These are phyloP conservation scores for Drosophila buzzatii DNA, from an alignment of 2,888 invertebrate genomes.

Conservation along the genomic window DNA sequence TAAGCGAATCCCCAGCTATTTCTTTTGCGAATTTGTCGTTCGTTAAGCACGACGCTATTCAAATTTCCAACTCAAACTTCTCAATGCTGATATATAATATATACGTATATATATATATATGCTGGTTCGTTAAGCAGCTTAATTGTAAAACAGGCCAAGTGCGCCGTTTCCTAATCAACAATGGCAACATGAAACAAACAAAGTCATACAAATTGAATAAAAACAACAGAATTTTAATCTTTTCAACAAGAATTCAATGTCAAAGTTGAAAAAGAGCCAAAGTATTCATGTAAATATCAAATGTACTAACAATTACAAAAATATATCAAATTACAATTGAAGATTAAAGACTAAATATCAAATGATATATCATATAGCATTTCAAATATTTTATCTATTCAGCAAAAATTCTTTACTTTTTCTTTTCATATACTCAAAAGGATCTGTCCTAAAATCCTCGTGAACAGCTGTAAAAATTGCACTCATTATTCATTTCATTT, in stretches of 20 bases:
- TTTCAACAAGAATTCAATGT: constrained; percentile 12
- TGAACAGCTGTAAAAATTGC: constrained; percentile 28
- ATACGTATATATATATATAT: constrained; percentile 14
- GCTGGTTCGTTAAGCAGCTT: constrained; percentile 66
- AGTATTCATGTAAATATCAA: constrained; percentile 2
- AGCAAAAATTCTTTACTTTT: too few relatives aligned
- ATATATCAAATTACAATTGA: constrained; percentile 3
- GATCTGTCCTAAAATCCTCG: not conserved
- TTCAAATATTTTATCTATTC: not conserved
- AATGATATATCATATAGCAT: not conserved
- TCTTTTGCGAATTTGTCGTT: constrained; percentile 53
- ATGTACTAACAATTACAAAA: constrained; percentile 1
- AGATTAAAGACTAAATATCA: not conserved
- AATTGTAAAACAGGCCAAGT: constrained; percentile 59
- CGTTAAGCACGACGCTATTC: constrained; percentile 42
- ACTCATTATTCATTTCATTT: constrained; percentile 8
- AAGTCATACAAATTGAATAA: constrained; percentile 13
- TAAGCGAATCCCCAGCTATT: constrained; percentile 26
- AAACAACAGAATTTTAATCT: constrained; percentile 12
- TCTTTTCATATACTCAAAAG: not conserved
- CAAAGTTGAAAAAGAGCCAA: not conserved
- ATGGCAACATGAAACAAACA: constrained; percentile 14
- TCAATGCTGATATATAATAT: constrained; percentile 12
- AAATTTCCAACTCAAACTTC: constrained; percentile 46
- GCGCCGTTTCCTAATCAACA: constrained; percentile 31